Conservation (phyloP, 1,140 invertebrate species). For the Mizuhopecten yessoensis region DNA sequence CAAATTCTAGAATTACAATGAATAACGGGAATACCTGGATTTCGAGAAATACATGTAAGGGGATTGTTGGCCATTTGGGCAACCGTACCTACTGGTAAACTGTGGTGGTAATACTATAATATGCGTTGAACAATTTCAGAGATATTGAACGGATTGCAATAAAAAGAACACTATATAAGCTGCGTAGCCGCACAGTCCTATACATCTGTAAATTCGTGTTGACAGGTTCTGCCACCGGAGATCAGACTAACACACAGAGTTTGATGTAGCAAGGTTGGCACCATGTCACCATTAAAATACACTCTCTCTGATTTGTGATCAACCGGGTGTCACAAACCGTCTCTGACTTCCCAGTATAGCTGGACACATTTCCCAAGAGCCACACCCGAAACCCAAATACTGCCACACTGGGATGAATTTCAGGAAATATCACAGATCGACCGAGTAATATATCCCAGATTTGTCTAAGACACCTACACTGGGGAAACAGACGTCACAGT, state of each 20-base stretch:
- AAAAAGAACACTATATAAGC: no score
- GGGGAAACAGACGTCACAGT: neutral
- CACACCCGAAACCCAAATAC: neutral
- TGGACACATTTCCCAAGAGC: neutral
- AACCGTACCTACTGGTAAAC: no score
- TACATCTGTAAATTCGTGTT: neutral
- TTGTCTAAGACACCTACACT: conserved; percentile 18
- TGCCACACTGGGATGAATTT: neutral
- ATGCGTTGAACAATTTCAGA: no score
- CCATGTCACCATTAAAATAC: neutral
- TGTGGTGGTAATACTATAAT: no score
- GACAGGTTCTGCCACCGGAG: neutral
- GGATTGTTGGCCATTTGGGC: no score
- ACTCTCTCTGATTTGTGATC: neutral
- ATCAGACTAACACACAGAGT: neutral
- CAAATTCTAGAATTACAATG: no score
- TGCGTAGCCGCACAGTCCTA: neutral
- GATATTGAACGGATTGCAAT: no score
- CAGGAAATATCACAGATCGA: neutral
- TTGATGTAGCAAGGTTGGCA: neutral
- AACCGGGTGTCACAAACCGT: neutral
- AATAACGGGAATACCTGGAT: no score
- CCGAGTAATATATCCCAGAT: conserved; percentile 8
- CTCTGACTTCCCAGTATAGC: neutral
- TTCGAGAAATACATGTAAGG: no score